These are phyloP conservation scores for Carposina sasakii DNA, from an alignment of 1,140 invertebrate genomes.

Conservation along the genomic window DNA sequence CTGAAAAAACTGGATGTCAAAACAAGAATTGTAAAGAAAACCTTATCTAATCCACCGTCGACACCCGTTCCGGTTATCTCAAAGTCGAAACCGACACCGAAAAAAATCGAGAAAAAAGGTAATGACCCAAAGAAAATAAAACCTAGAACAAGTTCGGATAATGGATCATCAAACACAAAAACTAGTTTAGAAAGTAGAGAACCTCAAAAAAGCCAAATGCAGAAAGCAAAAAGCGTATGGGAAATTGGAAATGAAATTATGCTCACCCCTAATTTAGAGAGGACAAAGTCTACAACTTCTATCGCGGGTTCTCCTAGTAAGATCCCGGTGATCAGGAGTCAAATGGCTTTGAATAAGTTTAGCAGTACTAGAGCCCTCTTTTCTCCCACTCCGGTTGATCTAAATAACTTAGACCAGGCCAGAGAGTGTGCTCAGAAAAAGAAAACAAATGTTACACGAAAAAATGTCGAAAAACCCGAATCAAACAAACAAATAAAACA, in stretches of 20 bases:
- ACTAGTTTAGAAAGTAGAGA: slow-evolving; percentile 39
- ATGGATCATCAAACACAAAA: slow-evolving; percentile 37
- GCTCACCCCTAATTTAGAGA: slow-evolving; percentile 52
- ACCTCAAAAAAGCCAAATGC: slow-evolving; percentile 56
- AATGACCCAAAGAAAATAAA: slow-evolving; percentile 60
- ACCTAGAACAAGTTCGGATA: slow-evolving; percentile 41
- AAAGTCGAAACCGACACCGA: slow-evolving; percentile 47
- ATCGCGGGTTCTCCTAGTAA: slow-evolving; percentile 73
- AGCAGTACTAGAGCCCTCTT: slow-evolving; percentile 67
- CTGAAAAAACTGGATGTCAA: slow-evolving; percentile 68
- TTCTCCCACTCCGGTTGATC: slow-evolving; percentile 73
- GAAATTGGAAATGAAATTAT: slow-evolving; percentile 66
- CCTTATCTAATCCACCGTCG: slow-evolving; percentile 67
- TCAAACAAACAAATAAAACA: slow-evolving; percentile 54
- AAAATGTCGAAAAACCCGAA: slow-evolving; percentile 49
- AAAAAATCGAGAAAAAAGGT: slow-evolving; percentile 60
- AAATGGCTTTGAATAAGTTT: slow-evolving; percentile 64
- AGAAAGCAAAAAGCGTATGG: slow-evolving; percentile 74
- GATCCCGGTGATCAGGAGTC: slow-evolving; percentile 73
- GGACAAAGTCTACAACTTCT: slow-evolving; percentile 69
- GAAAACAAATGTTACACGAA: slow-evolving; percentile 46
- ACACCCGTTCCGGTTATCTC: slow-evolving; percentile 58
- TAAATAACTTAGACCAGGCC: slow-evolving; percentile 68
- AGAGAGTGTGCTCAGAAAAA: slow-evolving; percentile 72
- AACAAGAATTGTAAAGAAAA: slow-evolving; percentile 70